Base-by-base conservation (phyloP, 1,140 invertebrate genomes). In the Acromyrmex charruanus region DNA sequence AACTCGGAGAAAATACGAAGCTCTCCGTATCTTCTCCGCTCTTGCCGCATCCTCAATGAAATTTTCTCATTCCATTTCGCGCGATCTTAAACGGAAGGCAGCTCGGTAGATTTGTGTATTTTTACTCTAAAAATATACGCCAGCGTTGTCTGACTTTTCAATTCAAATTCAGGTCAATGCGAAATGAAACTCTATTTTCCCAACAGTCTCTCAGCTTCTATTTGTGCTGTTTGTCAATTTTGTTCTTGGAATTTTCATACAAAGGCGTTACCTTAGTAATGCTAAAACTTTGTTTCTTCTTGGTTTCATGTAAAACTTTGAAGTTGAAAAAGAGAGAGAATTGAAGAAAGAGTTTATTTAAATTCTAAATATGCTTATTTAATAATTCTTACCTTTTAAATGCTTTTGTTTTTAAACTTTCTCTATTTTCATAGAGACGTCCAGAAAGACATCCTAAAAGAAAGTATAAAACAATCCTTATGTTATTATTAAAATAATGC, bases 51-150 rank as follows among this genome's bases (percentile, higher is more conserved):
- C 31, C 35, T 25, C 35, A 59, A 53, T 25, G 66, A 81, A 81
- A 81, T 71, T 44, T 81, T 51, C 66, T 71, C 66, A 58, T 81
- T 72, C 79, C 79, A 81, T 81, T 81, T 81, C 51, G 66, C 66
- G 65, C 66, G 66, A 68, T 58, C 35, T 81, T 71, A 81, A 81
- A 72, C 51, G 66, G 66, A 55, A 71, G 68, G 31, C 66, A 71
- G 31, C 49, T 55, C 51, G 49, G 53, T 66, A 71, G 79, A 81
- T 81, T 81, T 81, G 79, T 81, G 66, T 72, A 49, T 58, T 71
- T 72, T 71, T 58, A 53, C 51, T 72, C 35, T 49, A 72, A 81
- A 72, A 58, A 81, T 28, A 25, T 51, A 31, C 49, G 51, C 31
- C 31, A 21, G 21, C 55, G 35, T 66, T 14, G 3, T 39, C 53